Evolutionary conservation across 2,113 vertebrate genomes (phyloP).

Genomic region (Genyomyrus donnyi): DNA sequence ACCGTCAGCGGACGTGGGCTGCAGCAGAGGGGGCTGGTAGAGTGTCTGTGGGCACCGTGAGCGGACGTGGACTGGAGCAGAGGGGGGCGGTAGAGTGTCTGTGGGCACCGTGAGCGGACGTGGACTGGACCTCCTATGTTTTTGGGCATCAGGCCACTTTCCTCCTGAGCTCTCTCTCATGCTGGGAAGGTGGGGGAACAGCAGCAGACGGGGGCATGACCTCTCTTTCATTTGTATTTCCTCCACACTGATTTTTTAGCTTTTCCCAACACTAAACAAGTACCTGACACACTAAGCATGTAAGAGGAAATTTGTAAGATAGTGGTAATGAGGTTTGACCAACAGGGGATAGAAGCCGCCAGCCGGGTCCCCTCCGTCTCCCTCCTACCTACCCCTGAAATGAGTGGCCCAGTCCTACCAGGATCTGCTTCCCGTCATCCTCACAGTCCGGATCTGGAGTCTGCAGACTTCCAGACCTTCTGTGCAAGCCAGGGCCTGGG

Average conservation of each 20-base stretch:
- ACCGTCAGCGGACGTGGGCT: no score
- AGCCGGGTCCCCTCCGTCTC: neutral
- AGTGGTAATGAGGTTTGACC: neutral
- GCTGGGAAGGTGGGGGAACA: neutral
- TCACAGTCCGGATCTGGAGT: neutral
- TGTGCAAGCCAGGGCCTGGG: neutral
- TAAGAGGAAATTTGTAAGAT: neutral
- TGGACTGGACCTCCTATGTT: neutral
- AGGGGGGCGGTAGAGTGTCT: neutral
- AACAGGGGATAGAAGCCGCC: neutral
- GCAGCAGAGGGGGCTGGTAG: neutral
- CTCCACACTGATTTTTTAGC: neutral
- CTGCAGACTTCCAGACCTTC: neutral
- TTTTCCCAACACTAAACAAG: neutral
- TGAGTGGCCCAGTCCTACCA: neutral
- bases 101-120: neutral
- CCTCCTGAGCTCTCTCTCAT: neutral
- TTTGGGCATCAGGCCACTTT: neutral
- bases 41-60: neutral
- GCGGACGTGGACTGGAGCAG: neutral
- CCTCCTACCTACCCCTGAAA: neutral
- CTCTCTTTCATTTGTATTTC: neutral
- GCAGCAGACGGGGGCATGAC: neutral
- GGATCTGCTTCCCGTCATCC: neutral
- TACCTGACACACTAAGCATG: neutral